phyloP scores from a whole-genome alignment of 2,797 vertebrate species.

The Nasua narica region DNA sequence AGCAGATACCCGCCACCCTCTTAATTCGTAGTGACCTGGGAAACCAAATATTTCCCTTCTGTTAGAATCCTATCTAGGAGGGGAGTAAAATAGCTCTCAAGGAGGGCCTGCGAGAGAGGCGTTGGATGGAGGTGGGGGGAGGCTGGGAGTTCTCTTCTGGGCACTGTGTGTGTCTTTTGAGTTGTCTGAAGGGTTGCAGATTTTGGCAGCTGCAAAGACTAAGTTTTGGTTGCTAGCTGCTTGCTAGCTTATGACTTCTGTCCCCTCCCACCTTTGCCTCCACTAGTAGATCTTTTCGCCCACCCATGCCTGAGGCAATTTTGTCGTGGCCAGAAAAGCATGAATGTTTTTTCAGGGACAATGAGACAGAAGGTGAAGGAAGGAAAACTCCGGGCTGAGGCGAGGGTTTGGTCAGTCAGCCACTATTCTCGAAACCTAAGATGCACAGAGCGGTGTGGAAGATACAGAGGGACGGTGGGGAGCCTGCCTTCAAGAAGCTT shows the following conservation, averaged over 20 bases:
- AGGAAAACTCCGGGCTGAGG: background rate
- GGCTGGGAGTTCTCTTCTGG: background rate
- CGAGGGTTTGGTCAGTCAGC: background rate
- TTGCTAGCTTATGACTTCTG: background rate
- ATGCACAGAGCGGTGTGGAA: background rate
- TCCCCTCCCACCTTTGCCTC: background rate
- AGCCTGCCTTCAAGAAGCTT: background rate
- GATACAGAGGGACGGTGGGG: background rate
- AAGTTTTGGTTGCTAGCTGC: background rate
- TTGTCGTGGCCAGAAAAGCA: background rate
- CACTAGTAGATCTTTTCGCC: background rate
- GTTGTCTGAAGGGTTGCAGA: background rate
- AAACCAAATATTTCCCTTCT: slow-evolving; percentile 19
- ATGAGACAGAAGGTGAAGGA: background rate
- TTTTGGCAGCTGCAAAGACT: background rate
- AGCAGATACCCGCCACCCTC: background rate
- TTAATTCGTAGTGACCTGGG: slow-evolving; percentile 19
- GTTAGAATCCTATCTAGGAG: slow-evolving; percentile 1
- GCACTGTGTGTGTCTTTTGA: background rate
- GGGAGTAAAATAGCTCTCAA: background rate
- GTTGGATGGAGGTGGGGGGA: background rate
- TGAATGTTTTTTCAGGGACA: background rate
- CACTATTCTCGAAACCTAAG: background rate
- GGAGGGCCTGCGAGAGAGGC: background rate
- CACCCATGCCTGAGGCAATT: background rate